Percentiles rank a stretch among this genome's conserved stretches.
phyloP scores from a whole-genome alignment of 2,113 vertebrate genomes.

The Mormyrus lacerda region DNA sequence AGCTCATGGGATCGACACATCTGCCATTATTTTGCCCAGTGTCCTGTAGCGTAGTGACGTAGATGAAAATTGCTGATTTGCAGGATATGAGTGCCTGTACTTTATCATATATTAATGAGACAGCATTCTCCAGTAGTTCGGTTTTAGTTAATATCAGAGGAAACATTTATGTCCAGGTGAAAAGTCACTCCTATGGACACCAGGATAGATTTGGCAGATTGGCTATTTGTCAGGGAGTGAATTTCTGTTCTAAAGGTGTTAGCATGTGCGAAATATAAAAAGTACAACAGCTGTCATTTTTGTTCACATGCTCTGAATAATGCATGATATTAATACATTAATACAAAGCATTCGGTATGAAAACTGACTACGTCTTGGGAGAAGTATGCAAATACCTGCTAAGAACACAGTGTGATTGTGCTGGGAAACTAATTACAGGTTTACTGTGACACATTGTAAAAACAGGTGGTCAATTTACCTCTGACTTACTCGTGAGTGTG shows the following conservation, averaged over 20 bases:
- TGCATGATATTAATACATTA: not conserved
- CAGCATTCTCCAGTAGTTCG: not conserved
- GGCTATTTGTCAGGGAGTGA: not conserved
- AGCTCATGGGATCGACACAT: not conserved
- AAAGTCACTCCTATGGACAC: not conserved
- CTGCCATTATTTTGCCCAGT: not conserved
- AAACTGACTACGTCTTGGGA: not conserved
- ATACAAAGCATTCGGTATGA: not conserved
- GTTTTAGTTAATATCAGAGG: not conserved
- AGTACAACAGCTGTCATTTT: not conserved
- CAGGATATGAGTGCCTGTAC: not conserved
- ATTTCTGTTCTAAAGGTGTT: not conserved
- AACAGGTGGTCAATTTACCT: not conserved
- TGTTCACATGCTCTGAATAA: not conserved
- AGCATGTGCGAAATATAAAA: not conserved
- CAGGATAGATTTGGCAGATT: not conserved
- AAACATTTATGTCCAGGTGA: not conserved
- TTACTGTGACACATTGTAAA: not conserved
- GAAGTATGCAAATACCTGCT: not conserved
- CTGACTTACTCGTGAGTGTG: not conserved
- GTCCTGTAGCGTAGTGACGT: not conserved
- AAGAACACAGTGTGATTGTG: not conserved
- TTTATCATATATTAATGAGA: not conserved
- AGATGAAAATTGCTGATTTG: not conserved
- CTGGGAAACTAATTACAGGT: not conserved